A percentile compares a stretch with the other conserved stretches of the same genome.
Evolutionary conservation across 1,140 invertebrate genomes (phyloP).

Genomic region (Lordiphosa collinella): DNA sequence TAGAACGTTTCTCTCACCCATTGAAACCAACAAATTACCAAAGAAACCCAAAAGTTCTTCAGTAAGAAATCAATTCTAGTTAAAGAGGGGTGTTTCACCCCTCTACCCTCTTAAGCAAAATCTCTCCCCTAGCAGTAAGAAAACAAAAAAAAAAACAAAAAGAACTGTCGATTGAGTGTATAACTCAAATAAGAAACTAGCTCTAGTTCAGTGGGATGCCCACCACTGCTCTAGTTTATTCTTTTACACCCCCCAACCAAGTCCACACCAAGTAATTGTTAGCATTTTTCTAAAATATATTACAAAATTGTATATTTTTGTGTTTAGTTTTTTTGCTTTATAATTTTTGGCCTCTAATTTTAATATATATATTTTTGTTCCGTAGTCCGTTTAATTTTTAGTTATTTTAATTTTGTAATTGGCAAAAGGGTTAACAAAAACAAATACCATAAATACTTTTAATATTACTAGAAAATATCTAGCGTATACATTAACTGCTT

Average conservation of each 20-base stretch:
- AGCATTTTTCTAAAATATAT: no score
- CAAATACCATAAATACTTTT: not conserved
- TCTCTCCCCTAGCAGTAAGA: constrained; percentile 44
- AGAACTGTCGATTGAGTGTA: constrained; percentile 32
- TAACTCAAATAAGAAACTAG: constrained; percentile 42
- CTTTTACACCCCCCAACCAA: no score
- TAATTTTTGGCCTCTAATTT: constrained; percentile 5
- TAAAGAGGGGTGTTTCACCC: constrained; percentile 25
- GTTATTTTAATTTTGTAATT: constrained; percentile 1
- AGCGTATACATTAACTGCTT: not conserved
- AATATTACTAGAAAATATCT: not conserved
- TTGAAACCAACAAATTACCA: constrained; percentile 19
- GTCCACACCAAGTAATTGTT: no score
- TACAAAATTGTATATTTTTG: no score
- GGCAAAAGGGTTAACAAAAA: constrained; percentile 7
- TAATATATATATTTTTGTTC: not conserved
- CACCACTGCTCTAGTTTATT: no score
- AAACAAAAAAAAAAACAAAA: constrained; percentile 12
- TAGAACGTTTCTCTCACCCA: constrained; percentile 57
- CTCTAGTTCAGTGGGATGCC: constrained; percentile 2
- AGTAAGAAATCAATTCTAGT: constrained; percentile 38
- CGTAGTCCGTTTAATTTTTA: constrained; percentile 1
- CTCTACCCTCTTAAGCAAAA: not conserved
- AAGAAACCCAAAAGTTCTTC: constrained; percentile 3
- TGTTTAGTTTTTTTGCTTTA: constrained; percentile 4